Evolutionary conservation across 2,888 invertebrate species (phyloP), one percentile per base, ranked within the genome.

Genomic region (Laspeyria flexula): DNA sequence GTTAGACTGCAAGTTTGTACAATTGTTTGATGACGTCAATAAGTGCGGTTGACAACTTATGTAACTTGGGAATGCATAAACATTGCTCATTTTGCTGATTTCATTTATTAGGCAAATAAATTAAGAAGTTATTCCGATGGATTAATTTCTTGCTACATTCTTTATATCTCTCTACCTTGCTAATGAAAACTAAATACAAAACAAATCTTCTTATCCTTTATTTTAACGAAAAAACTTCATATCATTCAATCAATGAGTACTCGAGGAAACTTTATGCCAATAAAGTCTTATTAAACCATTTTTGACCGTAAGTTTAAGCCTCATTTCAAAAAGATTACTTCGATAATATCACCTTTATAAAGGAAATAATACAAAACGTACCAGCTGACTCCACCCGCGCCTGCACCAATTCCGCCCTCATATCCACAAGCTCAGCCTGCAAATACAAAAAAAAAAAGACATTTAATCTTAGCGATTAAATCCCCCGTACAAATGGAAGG

Each of bases 401-500:
- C 67, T 96, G 95, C 42, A 95, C 94, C 70, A 96, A 83, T 78
- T 96, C 96, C 44, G 95, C 94, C 71, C 96, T 94, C 92, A 96
- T 93, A 75, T 95, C 95, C 44, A 95, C 94, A 61, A 97, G 88
- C 85, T 97, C 96, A 49, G 96, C 96, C 96, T 96, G 91, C 43
- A 79, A 88, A 81, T 73, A 81, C 47, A 48, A 42, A 72, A 42
- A 72, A 71, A 71, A 71, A 66, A 68, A 65, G 62, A 51, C 16
- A 48, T 53, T 62, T 75, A 74, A 67, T 72, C 65, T 61, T 51
- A 48, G 60, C 61, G 51, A 60, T 58, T 60, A 63, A 73, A 69
- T 66, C 64, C 61, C 55, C 51, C 60, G 46, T 65, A 72, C 71
- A 71, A 73, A 75, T 68, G 69, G 55, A 69, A 60, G 68, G 76